Conservation (phyloP, 2,113 vertebrate species). For the Xiphophorus hellerii region DNA sequence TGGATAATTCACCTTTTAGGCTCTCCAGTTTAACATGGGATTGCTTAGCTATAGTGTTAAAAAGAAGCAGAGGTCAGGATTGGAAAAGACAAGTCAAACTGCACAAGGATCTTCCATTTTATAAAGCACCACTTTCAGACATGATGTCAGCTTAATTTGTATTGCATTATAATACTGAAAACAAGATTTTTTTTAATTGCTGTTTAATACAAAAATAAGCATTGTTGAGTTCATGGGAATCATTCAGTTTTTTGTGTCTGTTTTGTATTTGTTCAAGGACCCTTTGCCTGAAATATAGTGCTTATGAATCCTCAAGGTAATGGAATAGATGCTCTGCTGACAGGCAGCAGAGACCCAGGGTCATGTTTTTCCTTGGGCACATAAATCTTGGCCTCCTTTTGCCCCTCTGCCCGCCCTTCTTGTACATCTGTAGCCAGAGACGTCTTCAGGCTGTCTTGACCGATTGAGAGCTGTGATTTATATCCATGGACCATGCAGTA, state of each 20-base stretch:
- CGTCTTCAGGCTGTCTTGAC: constrained; percentile 65
- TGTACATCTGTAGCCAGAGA: constrained; percentile 51
- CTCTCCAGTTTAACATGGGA: background rate
- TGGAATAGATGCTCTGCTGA: constrained; percentile 66
- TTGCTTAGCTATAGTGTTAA: background rate
- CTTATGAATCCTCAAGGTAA: constrained; percentile 70
- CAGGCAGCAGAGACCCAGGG: constrained; percentile 63
- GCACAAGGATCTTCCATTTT: background rate
- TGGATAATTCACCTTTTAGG: background rate
- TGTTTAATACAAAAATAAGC: background rate
- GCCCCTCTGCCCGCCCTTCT: constrained; percentile 49
- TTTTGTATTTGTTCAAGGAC: constrained; percentile 59
- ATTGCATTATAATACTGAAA: background rate
- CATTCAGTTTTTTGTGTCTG: constrained; percentile 37
- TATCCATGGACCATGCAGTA: constrained; percentile 17
- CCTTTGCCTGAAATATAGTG: constrained; percentile 60
- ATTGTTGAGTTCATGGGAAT: background rate
- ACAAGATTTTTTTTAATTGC: constrained; percentile 25
- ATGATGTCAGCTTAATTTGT: background rate
- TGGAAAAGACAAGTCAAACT: background rate
- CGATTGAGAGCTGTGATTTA: constrained; percentile 73
- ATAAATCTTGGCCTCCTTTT: constrained; percentile 69
- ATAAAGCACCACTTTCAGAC: background rate
- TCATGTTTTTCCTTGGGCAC: constrained; percentile 61
- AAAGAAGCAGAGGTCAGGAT: background rate